Percentiles rank a stretch among this genome's conserved stretches.
Conservation (phyloP, 2,113 vertebrate species). For the Apteryx mantelli region DNA sequence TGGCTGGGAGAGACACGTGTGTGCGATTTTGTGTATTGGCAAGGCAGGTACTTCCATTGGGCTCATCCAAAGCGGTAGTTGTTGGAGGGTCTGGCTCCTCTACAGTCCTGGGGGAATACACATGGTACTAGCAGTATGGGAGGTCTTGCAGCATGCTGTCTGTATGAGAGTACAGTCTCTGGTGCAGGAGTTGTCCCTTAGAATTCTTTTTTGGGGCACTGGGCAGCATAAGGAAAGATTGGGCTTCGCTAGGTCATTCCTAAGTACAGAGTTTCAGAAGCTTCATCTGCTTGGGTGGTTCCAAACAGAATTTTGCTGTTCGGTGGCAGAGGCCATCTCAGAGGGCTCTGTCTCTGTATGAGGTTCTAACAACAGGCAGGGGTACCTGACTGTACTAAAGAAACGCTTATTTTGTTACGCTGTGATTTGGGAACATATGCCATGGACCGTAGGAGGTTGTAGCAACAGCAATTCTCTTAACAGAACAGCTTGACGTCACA, state of each 20-base stretch:
- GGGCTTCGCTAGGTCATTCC: not conserved
- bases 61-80: not conserved
- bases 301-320: not conserved
- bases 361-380: not conserved
- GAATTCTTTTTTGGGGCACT: accelerated
- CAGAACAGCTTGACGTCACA: not conserved
- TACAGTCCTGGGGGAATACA: not conserved
- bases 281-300: not conserved
- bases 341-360: not conserved
- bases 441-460: not conserved
- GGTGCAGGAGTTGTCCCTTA: accelerated
- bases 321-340: not conserved
- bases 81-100: not conserved
- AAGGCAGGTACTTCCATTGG: not conserved
- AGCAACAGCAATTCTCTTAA: not conserved
- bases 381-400: no score
- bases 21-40: not conserved
- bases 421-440: not conserved
- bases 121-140: not conserved
- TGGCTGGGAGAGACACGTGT: not conserved
- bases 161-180: not conserved
- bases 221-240: not conserved
- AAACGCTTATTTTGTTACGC: not conserved
- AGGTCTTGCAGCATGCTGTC: not conserved
- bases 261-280: not conserved